phyloP scores from a whole-genome alignment of 2,797 vertebrate species.

The Odontamblyopus lacepedii region DNA sequence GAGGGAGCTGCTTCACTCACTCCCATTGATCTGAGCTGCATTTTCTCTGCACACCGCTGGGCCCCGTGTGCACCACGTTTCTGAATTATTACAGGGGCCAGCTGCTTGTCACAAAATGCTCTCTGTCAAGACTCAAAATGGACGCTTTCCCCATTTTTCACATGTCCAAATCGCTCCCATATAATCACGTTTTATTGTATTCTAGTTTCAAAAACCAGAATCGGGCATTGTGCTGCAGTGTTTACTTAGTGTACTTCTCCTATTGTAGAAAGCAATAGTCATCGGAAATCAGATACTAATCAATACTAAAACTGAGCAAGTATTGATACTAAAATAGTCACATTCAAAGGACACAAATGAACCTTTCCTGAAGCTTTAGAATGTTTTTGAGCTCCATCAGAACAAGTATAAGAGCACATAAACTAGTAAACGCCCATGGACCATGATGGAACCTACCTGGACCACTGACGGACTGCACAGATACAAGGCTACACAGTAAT shows the following conservation, averaged over 20 bases:
- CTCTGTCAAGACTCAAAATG: slow-evolving; percentile 60
- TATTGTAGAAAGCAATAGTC: background rate
- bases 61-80: slow-evolving; percentile 79
- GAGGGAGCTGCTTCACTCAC: slow-evolving; percentile 69
- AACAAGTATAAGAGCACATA: too few relatives aligned
- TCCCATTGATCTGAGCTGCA: slow-evolving; percentile 77
- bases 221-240: background rate
- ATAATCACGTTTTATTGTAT: background rate
- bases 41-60: slow-evolving; percentile 77
- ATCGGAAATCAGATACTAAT: too few relatives aligned
- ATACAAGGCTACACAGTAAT: too few relatives aligned
- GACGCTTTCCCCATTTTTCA: background rate
- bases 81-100: slow-evolving; percentile 83
- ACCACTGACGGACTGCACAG: too few relatives aligned
- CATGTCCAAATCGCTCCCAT: background rate
- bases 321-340: too few relatives aligned
- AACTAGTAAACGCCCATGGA: too few relatives aligned
- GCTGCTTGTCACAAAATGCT: slow-evolving; percentile 81
- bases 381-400: too few relatives aligned
- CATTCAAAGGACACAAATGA: too few relatives aligned
- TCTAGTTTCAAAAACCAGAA: too few relatives aligned
- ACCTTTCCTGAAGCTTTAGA: too few relatives aligned
- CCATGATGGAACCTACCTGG: too few relatives aligned
- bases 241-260: background rate
- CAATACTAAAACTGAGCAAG: too few relatives aligned